Evolutionary conservation across 2,888 invertebrate genomes (phyloP), one percentile per base, ranked within the genome.

Genomic region (Tenthredo livida): DNA sequence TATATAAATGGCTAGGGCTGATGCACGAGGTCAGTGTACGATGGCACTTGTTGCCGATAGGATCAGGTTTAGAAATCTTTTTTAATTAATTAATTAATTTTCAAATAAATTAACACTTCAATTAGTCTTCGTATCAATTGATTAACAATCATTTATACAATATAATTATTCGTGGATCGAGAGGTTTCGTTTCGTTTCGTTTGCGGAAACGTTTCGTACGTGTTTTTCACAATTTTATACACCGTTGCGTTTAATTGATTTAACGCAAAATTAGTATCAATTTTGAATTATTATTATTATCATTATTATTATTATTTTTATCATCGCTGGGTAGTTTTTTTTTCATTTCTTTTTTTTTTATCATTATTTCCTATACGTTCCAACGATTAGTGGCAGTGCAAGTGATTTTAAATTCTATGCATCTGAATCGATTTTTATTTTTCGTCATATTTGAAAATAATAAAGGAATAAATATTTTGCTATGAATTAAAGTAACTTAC

Each of bases 1-100:
- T 33, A 61, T 65, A 40, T 80, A 80, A 80, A 61, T 17, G 33
- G 37, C 5, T 33, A 29, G 80, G 80, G 61, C 43, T 61, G 61
- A 61, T 37, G 15, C 21, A 21, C 58, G 58, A 40, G 80, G 61
- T 61, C 80, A 65, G 80, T 80, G 61, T n/a, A 29, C 58, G 17
- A 54, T 61, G 61, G 17, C 80, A 80, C 80, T 61, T 65, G 61
- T 65, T 43, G 61, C 29, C 2, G 25, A 10, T 21, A 29, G 54
- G 77, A 54, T 43, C 40, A 6, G 10, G 43, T 0, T 73, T 43
- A 12, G 3, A 21, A 29, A 9, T 73, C 21, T 47, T 12, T 73
- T 40, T 47, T 43, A 73, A 43, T 73, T 37, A 7, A 37, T 37
- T 7, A 37, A 37, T 73, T 40, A 40, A 25, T 47, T 73, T 67